These are phyloP conservation scores for Darevskia nairensis DNA, from an alignment of 2,797 vertebrate genomes.

Conservation along the genomic window DNA sequence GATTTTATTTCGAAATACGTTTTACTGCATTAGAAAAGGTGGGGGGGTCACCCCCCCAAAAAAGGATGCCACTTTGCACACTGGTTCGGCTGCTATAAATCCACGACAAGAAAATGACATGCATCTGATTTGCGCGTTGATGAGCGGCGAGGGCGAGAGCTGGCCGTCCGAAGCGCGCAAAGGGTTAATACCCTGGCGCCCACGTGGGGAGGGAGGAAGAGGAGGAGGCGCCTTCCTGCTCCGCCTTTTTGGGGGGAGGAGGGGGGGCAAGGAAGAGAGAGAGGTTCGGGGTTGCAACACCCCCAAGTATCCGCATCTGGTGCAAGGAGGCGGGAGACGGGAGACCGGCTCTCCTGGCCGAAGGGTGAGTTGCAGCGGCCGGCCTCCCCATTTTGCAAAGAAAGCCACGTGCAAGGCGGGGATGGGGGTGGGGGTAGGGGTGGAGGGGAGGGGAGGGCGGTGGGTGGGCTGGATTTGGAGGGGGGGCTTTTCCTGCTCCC, in stretches of 20 bases:
- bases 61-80: too few relatives aligned
- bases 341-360: conserved; percentile 14
- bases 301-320: conserved; percentile 12
- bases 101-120: background rate
- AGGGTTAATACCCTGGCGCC: conserved; percentile 20
- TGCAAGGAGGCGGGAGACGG: conserved; percentile 19
- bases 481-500: background rate
- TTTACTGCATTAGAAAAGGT: background rate
- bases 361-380: conserved; percentile 32
- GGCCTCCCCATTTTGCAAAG: background rate
- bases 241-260: conserved; percentile 15
- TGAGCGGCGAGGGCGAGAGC: background rate
- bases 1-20: background rate
- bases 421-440: too few relatives aligned
- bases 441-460: too few relatives aligned
- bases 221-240: conserved; percentile 49
- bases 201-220: conserved; percentile 47
- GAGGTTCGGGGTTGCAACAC: background rate
- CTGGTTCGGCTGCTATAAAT: background rate
- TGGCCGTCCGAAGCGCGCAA: background rate
- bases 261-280: too few relatives aligned
- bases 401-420: conserved; percentile 11
- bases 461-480: background rate
- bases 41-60: too few relatives aligned
- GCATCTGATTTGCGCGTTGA: background rate